Evolutionary conservation across 2,797 vertebrate genomes (phyloP).

Genomic region (Cirrhinus mrigala): DNA sequence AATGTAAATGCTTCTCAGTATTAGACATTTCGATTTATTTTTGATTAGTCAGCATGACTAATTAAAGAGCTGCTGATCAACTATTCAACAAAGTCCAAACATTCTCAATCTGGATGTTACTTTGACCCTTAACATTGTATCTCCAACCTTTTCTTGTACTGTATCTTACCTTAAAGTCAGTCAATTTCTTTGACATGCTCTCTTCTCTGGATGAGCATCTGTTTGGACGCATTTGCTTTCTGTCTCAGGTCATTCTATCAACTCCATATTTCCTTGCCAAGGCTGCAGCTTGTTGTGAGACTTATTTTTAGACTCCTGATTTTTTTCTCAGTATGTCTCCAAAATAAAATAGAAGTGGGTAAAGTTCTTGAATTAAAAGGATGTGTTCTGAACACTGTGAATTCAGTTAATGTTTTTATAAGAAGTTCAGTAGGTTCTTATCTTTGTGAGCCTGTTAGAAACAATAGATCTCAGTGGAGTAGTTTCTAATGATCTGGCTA

Average conservation of each 20-base stretch:
- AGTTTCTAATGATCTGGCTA: not conserved
- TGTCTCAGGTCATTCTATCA: not conserved
- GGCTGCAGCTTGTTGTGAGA: not conserved
- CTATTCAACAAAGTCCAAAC: not conserved
- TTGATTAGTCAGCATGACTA: not conserved
- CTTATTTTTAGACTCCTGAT: not conserved
- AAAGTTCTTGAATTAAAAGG: not conserved
- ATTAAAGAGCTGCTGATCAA: not conserved
- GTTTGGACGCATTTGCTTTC: not conserved
- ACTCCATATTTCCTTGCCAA: not conserved
- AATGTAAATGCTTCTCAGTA: not conserved
- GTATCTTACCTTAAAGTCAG: not conserved
- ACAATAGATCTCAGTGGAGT: not conserved
- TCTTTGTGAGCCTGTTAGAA: not conserved
- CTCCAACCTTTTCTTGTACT: not conserved
- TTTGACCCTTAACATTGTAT: not conserved
- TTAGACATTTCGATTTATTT: not conserved
- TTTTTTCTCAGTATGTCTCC: not conserved
- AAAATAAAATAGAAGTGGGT: not conserved
- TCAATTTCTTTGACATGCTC: not conserved
- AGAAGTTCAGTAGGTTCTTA: not conserved
- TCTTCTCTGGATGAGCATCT: not conserved
- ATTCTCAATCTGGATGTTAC: not conserved
- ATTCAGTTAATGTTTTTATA: not conserved
- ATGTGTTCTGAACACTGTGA: not conserved